These are phyloP conservation scores for Buathra laborator DNA, from an alignment of 2,888 invertebrate genomes.

Conservation along the genomic window DNA sequence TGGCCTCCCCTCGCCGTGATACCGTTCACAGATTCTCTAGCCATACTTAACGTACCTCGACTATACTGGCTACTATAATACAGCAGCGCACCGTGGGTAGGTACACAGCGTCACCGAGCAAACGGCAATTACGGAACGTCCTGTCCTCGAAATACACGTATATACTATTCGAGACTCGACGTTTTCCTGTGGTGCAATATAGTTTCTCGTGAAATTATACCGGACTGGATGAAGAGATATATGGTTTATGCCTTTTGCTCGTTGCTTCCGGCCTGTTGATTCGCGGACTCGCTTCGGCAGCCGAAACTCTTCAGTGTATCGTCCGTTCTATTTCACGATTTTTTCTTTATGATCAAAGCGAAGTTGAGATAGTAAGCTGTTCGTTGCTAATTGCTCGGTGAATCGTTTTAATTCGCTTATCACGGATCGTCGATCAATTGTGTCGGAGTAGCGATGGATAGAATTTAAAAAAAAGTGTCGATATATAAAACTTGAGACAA, in stretches of 20 bases:
- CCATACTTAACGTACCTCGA: slow-evolving; percentile 40
- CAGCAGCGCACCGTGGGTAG: background rate
- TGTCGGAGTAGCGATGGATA: too few relatives aligned
- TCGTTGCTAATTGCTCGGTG: too few relatives aligned
- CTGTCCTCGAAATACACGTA: slow-evolving; percentile 30
- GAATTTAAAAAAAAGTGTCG: too few relatives aligned
- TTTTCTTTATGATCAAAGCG: too few relatives aligned
- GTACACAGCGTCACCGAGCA: slow-evolving; percentile 46
- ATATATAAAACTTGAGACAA: too few relatives aligned
- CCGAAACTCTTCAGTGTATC: background rate
- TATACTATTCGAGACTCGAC: background rate
- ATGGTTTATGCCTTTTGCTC: background rate
- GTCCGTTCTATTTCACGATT: too few relatives aligned
- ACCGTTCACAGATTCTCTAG: slow-evolving; percentile 17
- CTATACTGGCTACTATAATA: background rate
- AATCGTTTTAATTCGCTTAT: too few relatives aligned
- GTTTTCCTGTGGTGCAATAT: background rate
- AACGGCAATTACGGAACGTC: slow-evolving; percentile 68
- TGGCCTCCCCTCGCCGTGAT: background rate
- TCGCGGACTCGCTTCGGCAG: background rate
- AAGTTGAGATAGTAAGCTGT: too few relatives aligned
- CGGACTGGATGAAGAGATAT: background rate
- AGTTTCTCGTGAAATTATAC: background rate
- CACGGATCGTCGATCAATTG: too few relatives aligned
- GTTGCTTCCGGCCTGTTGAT: background rate